Evolutionary conservation across 2,888 invertebrate species (phyloP), one percentile per base, ranked within the genome.

Genomic region (Dascillus cervinus): DNA sequence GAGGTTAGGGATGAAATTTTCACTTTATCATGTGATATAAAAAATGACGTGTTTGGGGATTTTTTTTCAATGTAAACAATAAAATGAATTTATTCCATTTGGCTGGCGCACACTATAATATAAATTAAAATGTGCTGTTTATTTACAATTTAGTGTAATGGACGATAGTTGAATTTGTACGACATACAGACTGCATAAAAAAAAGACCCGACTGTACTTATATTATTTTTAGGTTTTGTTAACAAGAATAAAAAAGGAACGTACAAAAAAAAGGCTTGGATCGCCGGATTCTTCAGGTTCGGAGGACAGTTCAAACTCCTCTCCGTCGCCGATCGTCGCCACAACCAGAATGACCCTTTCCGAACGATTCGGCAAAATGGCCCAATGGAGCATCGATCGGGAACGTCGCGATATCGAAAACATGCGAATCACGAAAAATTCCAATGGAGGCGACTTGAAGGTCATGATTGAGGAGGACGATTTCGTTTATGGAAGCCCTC

Each of bases 291-390:
- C 76, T 2, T 75, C 77, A 2, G 72, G 71, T 5, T 53, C 78
- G 15, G 78, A 78, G 45, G 72, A 73, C 37, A 72, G 71, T 41
- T 68, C 70, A 14, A 73, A 72, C 43, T 69, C 71, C 2, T 73
- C 75, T 3, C 59, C 73, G 20, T 75, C 77, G 1, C 77, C 78
- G 11, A 75, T 77, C 27, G 77, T 73, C 12, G 71, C 73, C 3
- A 72, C 73, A 2, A 73, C 73, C 19, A 63, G 62, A 4, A 65
- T 90, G 54, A 88, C 88, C 1, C 68, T 90, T 8, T 89, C 88
- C 0, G 89, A 90, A 64, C 73, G 85, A 11, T 90, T 90, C 65
- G 89, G 89, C 41, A 89, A 89, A 70, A 87, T 90, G 79, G 89
- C 89, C 11, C 89, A 89, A 56, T 88, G 88, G 86, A 85, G 85